Evolutionary conservation across 2,888 invertebrate genomes (phyloP).

Genomic region (Eudemis profundana): DNA sequence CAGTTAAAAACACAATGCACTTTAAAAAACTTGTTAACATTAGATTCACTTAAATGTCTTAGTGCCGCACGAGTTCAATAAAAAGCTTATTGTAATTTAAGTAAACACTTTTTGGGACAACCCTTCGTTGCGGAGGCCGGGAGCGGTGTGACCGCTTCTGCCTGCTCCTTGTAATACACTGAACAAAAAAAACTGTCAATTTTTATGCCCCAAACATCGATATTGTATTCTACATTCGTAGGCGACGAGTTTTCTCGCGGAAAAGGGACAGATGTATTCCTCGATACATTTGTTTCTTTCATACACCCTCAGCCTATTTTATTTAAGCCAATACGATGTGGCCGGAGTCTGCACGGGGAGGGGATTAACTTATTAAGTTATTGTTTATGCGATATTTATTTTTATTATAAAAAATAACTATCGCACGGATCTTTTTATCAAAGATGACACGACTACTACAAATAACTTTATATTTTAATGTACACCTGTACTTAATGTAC

Average conservation of each 20-base stretch:
- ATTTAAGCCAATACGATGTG: constrained; percentile 75
- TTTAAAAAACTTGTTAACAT: constrained; percentile 34
- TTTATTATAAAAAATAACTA: constrained; percentile 82
- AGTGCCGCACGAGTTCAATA: constrained; percentile 12
- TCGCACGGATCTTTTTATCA: constrained; percentile 50
- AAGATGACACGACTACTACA: neutral
- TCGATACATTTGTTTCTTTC: constrained; percentile 68
- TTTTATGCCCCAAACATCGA: constrained; percentile 85
- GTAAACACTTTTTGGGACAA: constrained; percentile 66
- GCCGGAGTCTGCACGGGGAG: constrained; percentile 72
- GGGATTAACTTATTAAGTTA: constrained; percentile 82
- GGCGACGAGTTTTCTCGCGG: constrained; percentile 76
- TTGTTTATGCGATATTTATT: constrained; percentile 83
- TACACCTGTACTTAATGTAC: neutral
- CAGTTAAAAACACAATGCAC: constrained; percentile 53
- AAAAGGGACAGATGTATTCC: constrained; percentile 57
- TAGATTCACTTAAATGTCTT: constrained; percentile 27
- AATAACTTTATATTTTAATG: neutral
- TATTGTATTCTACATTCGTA: constrained; percentile 82
- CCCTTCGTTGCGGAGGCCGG: constrained; percentile 62
- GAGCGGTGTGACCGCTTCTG: constrained; percentile 61
- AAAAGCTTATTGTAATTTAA: constrained; percentile 55
- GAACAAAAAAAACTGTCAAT: constrained; percentile 85
- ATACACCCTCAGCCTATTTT: constrained; percentile 81
- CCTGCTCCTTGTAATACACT: constrained; percentile 77